Evolutionary conservation across 2,888 invertebrate genomes (phyloP).

Genomic region (Hemicrepidius hirtus): DNA sequence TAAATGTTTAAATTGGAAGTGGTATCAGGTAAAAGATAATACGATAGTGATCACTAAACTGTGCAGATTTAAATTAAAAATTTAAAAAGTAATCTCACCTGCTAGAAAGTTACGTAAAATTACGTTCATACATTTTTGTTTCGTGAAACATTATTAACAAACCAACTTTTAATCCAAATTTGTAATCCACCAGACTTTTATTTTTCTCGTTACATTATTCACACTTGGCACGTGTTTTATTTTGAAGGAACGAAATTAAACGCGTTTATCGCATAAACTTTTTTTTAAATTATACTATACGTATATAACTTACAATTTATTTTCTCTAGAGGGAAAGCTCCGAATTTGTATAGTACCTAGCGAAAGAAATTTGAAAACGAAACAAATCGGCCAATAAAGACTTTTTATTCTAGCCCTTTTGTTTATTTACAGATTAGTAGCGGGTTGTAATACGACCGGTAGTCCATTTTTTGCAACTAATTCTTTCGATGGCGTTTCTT

Average conservation of each 20-base stretch:
- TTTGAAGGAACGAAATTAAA: neutral
- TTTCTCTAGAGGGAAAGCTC: no score
- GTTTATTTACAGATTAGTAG: slow-evolving; percentile 44
- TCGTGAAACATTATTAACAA: slow-evolving; percentile 4
- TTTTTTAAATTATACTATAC: no score
- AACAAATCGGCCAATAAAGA: no score
- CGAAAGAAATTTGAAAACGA: no score
- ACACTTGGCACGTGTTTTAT: neutral
- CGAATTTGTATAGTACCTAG: no score
- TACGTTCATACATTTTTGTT: slow-evolving; percentile 12
- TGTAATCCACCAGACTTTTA: neutral
- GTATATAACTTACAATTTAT: no score
- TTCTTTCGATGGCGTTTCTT: slow-evolving; percentile 47
- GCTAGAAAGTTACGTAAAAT: slow-evolving; percentile 14
- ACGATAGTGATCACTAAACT: neutral
- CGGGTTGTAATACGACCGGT: slow-evolving; percentile 52
- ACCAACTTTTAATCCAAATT: neutral
- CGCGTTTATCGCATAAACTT: no score
- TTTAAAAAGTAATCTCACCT: slow-evolving; percentile 9
- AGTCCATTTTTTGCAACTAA: slow-evolving; percentile 60
- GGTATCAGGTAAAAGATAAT: no score
- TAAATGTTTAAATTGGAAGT: no score
- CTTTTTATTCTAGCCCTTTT: neutral
- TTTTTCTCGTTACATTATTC: neutral
- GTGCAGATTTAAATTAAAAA: slow-evolving; percentile 15